These are phyloP conservation scores for Zele albiditarsus DNA, from an alignment of 2,888 invertebrate species.

Conservation along the genomic window DNA sequence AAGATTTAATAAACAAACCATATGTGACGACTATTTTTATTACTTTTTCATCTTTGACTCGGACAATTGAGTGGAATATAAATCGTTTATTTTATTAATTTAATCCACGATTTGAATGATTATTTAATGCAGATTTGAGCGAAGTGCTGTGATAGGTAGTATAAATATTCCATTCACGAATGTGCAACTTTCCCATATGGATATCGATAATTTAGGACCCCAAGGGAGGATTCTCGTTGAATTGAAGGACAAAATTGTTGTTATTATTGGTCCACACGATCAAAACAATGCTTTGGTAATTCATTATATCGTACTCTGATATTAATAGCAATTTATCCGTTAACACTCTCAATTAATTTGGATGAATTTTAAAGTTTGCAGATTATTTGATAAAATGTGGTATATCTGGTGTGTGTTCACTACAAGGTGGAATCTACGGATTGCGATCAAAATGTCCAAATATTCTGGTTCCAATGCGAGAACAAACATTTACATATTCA, in stretches of 20 bases:
- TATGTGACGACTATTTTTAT: too few relatives aligned
- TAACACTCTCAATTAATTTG: slow-evolving; percentile 20
- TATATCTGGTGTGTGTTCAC: slow-evolving; percentile 85
- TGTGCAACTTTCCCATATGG: slow-evolving; percentile 81
- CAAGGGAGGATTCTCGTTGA: slow-evolving; percentile 77
- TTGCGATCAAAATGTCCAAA: slow-evolving; percentile 81
- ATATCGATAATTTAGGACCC: slow-evolving; percentile 81
- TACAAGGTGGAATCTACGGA: slow-evolving; percentile 91
- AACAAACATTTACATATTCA: slow-evolving; percentile 19
- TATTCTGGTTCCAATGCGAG: slow-evolving; percentile 69
- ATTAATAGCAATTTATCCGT: not conserved
- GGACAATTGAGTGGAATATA: too few relatives aligned
- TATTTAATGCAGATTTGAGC: slow-evolving; percentile 78
- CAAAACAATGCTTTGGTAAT: slow-evolving; percentile 84
- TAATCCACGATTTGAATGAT: not conserved
- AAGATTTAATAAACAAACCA: too few relatives aligned
- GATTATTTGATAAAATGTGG: slow-evolving; percentile 86
- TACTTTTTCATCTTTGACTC: too few relatives aligned
- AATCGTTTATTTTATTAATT: too few relatives aligned
- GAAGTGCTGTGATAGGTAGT: slow-evolving; percentile 86
- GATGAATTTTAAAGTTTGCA: slow-evolving; percentile 78
- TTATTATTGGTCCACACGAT: slow-evolving; percentile 86
- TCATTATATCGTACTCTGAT: slow-evolving; percentile 1
- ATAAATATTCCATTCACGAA: slow-evolving; percentile 92
- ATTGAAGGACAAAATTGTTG: slow-evolving; percentile 80